phyloP scores from a whole-genome alignment of 1,140 invertebrate species.

The Lasioglossum albipes region DNA sequence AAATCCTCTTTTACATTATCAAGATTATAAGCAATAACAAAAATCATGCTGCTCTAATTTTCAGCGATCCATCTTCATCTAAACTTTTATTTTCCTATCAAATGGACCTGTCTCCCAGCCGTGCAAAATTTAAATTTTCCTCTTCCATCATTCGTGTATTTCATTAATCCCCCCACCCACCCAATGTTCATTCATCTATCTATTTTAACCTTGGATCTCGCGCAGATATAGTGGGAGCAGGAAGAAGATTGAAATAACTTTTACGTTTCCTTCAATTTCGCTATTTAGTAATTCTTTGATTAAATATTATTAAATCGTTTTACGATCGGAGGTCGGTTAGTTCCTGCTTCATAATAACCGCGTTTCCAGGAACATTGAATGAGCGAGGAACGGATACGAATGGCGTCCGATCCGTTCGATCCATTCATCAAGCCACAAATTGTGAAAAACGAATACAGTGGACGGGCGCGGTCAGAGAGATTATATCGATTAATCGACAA shows the following conservation, averaged over 20 bases:
- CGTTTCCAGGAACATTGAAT: not conserved
- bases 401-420: not conserved
- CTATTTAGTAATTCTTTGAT: not conserved
- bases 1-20: too few species aligned
- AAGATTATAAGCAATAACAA: too few species aligned
- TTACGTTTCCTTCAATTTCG: too few species aligned
- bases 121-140: not conserved
- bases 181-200: not conserved
- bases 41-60: too few species aligned
- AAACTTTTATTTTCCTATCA: not conserved
- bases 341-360: not conserved
- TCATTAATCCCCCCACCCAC: not conserved
- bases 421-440: conserved; percentile 12
- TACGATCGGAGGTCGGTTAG: not conserved
- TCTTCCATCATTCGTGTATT: not conserved
- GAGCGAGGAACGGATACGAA: not conserved
- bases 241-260: too few species aligned
- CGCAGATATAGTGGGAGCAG: too few species aligned
- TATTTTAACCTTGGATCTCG: not conserved
- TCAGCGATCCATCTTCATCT: too few species aligned
- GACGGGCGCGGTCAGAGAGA: conserved; percentile 6
- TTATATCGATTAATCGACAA: conserved; percentile 26
- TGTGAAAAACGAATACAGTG: conserved; percentile 16
- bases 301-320: not conserved
- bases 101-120: not conserved